These are phyloP conservation scores for Echiichthys vipera DNA, from an alignment of 2,797 vertebrate genomes.

Conservation along the genomic window DNA sequence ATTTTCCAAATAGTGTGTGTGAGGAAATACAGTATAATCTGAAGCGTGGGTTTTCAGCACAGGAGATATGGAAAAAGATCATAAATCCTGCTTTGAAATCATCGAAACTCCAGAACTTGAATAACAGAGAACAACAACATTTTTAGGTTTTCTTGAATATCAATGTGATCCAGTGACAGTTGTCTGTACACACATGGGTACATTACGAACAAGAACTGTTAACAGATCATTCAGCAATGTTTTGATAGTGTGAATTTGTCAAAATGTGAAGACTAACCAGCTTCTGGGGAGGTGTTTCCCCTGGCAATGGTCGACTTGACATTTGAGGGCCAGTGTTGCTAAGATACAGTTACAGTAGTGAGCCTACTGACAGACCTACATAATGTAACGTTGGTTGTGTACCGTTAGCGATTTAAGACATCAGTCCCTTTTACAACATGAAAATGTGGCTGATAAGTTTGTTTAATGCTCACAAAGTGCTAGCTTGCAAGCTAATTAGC, in stretches of 20 bases:
- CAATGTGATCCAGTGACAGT: neutral
- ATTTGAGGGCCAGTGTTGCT: neutral
- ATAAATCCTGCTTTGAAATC: neutral
- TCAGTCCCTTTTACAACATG: neutral
- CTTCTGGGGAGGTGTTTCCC: no score
- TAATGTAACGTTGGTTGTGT: neutral
- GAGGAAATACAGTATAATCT: neutral
- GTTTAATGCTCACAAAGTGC: neutral
- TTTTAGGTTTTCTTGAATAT: neutral
- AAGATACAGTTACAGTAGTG: neutral
- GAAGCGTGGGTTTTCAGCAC: neutral
- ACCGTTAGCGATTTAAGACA: neutral
- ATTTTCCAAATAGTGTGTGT: neutral
- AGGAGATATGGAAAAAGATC: neutral
- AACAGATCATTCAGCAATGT: neutral
- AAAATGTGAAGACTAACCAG: neutral
- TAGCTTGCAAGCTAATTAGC: neutral
- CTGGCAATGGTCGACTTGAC: neutral
- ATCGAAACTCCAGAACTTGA: neutral
- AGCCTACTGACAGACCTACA: neutral
- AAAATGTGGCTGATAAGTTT: neutral
- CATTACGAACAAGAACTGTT: neutral
- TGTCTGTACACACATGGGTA: neutral
- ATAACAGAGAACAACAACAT: neutral
- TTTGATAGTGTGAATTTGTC: neutral